Percentiles rank a stretch among this genome's conserved stretches.
Conservation (phyloP, 2,888 invertebrate species). For the Dione vanillae region DNA sequence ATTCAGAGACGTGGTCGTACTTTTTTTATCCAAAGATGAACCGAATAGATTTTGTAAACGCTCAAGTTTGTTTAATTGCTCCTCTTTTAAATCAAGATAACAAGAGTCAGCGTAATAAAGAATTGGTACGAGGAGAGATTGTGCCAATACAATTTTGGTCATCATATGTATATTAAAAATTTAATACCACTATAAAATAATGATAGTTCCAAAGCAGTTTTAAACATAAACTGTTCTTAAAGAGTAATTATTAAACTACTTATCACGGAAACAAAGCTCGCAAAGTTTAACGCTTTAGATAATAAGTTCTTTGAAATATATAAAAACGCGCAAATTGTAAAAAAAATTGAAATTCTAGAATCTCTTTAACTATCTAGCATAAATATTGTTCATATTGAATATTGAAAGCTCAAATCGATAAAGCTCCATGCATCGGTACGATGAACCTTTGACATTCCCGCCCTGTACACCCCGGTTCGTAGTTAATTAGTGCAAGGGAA, state of each 20-base stretch:
- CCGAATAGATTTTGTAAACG: too few species aligned
- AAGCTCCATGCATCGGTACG: constrained; percentile 3
- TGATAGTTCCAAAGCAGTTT: neutral
- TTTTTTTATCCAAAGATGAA: too few species aligned
- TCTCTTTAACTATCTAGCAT: too few species aligned
- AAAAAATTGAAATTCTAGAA: too few species aligned
- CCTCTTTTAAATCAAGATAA: too few species aligned
- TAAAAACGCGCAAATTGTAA: too few species aligned
- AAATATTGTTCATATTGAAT: constrained; percentile 11
- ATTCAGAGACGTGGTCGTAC: too few species aligned
- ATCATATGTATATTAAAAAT: too few species aligned
- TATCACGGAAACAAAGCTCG: constrained; percentile 5
- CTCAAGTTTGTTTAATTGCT: too few species aligned
- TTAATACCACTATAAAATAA: neutral
- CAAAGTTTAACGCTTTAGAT: constrained; percentile 8
- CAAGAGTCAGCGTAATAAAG: too few species aligned
- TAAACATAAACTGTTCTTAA: neutral
- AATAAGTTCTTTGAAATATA: neutral
- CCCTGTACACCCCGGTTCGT: neutral
- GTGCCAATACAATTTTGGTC: too few species aligned
- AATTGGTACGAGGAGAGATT: too few species aligned
- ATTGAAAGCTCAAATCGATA: constrained; percentile 34
- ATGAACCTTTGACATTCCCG: constrained; percentile 35
- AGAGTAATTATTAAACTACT: constrained; percentile 1
- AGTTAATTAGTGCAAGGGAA: constrained; percentile 10